Evolutionary conservation across 2,797 vertebrate species (phyloP), one percentile per base, ranked within the genome.

Genomic region (Anisognathus igniventris): DNA sequence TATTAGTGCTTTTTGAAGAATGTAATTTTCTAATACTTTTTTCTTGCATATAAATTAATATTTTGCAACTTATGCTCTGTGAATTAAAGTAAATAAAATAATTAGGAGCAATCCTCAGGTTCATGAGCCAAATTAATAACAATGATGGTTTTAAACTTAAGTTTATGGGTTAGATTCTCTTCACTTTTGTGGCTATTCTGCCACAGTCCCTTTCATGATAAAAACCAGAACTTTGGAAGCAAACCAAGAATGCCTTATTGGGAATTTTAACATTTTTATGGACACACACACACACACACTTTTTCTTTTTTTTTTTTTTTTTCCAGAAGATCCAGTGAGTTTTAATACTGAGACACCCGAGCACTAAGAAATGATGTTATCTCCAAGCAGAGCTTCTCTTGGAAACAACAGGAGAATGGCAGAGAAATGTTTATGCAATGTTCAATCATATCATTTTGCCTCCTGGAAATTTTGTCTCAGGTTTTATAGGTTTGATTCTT

Each of bases 11-110:
- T 94, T 95, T 91, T 64, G n/a, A 90, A 90, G 88, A 96, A 87
- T n/a, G n/a, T 6, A 14, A 81, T 81, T 89, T 92, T 84, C 79
- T 81, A 79, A 91, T 92, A n/a, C n/a, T 92, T 84, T 83, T 75
- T 66, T 53, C 60, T 90, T 62, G 18, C 75, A 93, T 94, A 90
- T 92, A 96, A 96, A 97, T 95, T 77, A 89, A 31, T 93, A 65
- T 54, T 87, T 91, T 85, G 35, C 48, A 86, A 88, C 88, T 80
- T 82, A 87, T 60, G 37, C 44, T 91, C 67, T 75, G 35, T 68
- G 57, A 97, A 92, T 86, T 75, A 72, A 96, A 94, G 73, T 90
- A 96, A 97, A 97, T 83, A 96, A 94, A 88, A 33, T 60, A 95
- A 95, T 95, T 95, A 92, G 40, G 56, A 94, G 77, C 61, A 92